Evolutionary conservation across 1,140 invertebrate genomes (phyloP), one percentile per base, ranked within the genome.

Genomic region (Lepidurus couesii): DNA sequence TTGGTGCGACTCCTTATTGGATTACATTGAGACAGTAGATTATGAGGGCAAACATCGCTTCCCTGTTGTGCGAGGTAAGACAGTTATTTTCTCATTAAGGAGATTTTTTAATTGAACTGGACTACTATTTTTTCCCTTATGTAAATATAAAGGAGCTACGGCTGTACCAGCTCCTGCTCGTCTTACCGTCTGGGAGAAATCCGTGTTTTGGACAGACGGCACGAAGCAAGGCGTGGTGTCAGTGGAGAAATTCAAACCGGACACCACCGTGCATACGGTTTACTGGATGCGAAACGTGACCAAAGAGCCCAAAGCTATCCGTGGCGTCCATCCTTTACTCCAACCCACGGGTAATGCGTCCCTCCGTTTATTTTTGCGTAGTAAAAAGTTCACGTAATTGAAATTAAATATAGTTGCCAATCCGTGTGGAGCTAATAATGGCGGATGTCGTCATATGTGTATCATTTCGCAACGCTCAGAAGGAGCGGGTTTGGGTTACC

Each of bases 21-120:
- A 99, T 86, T 98, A 98, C 84, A 98, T 99, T 80, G 97, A 99
- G 84, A 97, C 95, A 0, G 94, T 97, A 1, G 94, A 98, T 84
- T 99, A 99, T 83, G 91, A 97, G 79, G 98, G 97, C 0, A 88
- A 89, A 21, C 89, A 92, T 79, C 87, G 94, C 47, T 90, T 92
- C 73, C 88, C 94, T 82, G 90, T 96, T 1, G 84, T 95, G 0
- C 85, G 93, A 78, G 93, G 86, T 34, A 34, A 34, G 34, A 34
- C 34, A 34, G 34, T 4, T 34, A 34, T 34, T 84, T 79, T 24
- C 16, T 73, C 21, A n/a, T 73, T 73, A 24, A n/a, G 4, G 4
- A 4, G 4, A 16, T 73, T 78, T 24, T 76, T 78, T 79, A 42
- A 16, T 78, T 78, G 16, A 13, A 75, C 13, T n/a, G 26, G 13